Evolutionary conservation across 2,888 invertebrate genomes (phyloP).

Genomic region (Rhagophthalmus giganteus): DNA sequence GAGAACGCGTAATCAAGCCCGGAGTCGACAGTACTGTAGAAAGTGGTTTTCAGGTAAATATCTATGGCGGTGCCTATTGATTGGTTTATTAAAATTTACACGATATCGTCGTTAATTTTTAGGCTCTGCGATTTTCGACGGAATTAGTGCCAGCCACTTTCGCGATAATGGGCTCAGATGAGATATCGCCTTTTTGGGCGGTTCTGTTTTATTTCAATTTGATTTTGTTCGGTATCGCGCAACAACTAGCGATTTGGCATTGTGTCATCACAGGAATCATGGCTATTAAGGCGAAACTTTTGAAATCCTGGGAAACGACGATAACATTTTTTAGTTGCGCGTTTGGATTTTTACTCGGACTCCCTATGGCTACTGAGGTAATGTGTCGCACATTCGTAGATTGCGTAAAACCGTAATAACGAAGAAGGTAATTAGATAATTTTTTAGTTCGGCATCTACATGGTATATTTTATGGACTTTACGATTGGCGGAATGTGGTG

Average conservation of each 20-base stretch:
- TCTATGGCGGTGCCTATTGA: background rate
- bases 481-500: slow-evolving; percentile 86
- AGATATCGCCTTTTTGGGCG: slow-evolving; percentile 86
- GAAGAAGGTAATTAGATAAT: no score
- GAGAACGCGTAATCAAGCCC: slow-evolving; percentile 66
- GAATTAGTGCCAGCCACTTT: slow-evolving; percentile 87
- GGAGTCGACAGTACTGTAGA: slow-evolving; percentile 61
- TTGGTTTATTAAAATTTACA: background rate
- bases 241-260: slow-evolving; percentile 89
- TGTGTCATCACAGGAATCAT: slow-evolving; percentile 85
- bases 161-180: slow-evolving; percentile 72
- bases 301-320: slow-evolving; percentile 79
- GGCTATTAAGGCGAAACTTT: slow-evolving; percentile 71
- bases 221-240: slow-evolving; percentile 84
- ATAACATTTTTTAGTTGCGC: slow-evolving; percentile 84
- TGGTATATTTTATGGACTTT: slow-evolving; percentile 85
- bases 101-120: no score
- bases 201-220: slow-evolving; percentile 83
- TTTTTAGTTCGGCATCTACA: slow-evolving; percentile 72
- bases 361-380: slow-evolving; percentile 86
- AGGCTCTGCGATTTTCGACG: slow-evolving; percentile 79
- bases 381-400: slow-evolving; percentile 30
- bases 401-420: slow-evolving; percentile 11
- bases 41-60: slow-evolving; percentile 73
- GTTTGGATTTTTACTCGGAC: slow-evolving; percentile 78